phyloP scores from a whole-genome alignment of 2,113 vertebrate species.

The Poecile atricapillus region DNA sequence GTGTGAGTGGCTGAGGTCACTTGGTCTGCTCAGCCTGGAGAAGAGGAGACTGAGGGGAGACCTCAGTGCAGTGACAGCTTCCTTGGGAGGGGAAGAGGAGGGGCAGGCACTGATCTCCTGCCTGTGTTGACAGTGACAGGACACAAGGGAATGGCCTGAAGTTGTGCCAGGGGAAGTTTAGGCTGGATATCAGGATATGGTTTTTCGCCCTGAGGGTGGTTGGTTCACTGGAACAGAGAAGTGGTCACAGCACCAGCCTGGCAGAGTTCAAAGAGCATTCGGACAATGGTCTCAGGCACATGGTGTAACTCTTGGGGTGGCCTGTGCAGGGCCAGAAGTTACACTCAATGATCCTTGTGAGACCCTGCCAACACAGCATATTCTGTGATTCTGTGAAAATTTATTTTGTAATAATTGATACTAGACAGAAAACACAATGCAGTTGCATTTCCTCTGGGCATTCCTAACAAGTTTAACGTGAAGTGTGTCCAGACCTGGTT shows the following conservation, averaged over 20 bases:
- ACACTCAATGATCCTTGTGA: neutral
- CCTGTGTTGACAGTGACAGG: neutral
- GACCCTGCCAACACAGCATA: neutral
- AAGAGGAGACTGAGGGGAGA: neutral
- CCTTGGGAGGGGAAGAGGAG: neutral
- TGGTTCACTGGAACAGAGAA: neutral
- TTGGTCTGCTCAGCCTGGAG: neutral
- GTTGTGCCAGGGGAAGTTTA: rapidly evolving
- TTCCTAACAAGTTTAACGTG: neutral
- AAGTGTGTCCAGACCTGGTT: neutral
- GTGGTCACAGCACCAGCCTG: neutral
- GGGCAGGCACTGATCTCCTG: neutral
- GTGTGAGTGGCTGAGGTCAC: rapidly evolving
- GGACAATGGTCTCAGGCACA: neutral
- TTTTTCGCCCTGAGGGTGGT: neutral
- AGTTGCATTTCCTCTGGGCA: neutral
- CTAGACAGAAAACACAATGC: neutral
- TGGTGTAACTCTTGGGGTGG: neutral
- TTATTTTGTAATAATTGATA: neutral
- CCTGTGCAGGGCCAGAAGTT: neutral
- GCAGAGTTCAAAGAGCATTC: neutral
- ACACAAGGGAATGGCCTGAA: rapidly evolving
- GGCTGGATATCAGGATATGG: neutral
- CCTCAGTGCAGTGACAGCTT: rapidly evolving
- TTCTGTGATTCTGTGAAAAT: neutral